A percentile compares a stretch with the other conserved stretches of the same genome.
Evolutionary conservation across 2,888 invertebrate species (phyloP).

Genomic region (Amblyteles armatorius): DNA sequence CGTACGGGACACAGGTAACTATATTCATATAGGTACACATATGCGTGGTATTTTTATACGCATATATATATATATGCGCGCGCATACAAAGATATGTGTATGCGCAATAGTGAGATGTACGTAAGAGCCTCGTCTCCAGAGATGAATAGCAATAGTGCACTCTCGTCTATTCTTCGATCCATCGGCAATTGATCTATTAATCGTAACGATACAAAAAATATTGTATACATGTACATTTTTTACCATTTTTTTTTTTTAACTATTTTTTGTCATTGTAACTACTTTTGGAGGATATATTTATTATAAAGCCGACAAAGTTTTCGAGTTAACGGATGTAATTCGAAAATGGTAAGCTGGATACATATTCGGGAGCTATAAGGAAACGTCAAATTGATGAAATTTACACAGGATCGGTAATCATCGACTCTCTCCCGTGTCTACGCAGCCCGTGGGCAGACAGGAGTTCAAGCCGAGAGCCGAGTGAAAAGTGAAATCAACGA

Average conservation of each 20-base stretch:
- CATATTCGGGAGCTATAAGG: neutral
- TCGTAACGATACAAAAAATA: no score
- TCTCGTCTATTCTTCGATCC: neutral
- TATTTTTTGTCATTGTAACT: no score
- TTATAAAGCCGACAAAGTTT: neutral
- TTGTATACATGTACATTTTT: no score
- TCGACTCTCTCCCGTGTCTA: conserved; percentile 5
- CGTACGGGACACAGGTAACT: conserved; percentile 7
- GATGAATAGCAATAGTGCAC: neutral
- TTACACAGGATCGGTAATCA: neutral
- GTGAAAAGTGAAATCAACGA: conserved; percentile 68
- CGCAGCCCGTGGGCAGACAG: conserved; percentile 5
- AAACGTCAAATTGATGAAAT: neutral
- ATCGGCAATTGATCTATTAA: neutral
- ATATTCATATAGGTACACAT: no score
- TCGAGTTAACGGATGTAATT: neutral
- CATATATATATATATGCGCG: neutral
- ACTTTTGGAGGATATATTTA: neutral
- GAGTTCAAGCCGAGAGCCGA: conserved; percentile 40
- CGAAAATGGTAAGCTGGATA: neutral
- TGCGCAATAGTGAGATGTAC: conserved; percentile 2
- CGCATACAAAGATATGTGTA: neutral
- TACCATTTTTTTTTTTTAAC: no score
- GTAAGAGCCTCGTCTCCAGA: neutral
- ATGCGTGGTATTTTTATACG: no score